Conservation (phyloP, 2,113 vertebrate genomes). For the Cyrtonyx montezumae region DNA sequence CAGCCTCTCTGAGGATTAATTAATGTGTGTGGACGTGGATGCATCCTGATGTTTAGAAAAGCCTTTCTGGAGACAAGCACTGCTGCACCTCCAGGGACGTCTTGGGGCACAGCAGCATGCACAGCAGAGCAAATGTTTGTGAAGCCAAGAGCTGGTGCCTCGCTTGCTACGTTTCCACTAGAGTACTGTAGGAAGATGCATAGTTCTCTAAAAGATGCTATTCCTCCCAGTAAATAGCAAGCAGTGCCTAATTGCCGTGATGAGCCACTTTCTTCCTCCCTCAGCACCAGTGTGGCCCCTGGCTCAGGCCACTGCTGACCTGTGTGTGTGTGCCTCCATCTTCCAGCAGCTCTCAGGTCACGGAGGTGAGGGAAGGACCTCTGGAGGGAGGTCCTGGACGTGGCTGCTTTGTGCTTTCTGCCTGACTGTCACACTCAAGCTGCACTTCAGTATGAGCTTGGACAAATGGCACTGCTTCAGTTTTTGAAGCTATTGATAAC, state of each 20-base stretch:
- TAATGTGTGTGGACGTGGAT: not conserved
- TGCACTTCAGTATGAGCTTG: not conserved
- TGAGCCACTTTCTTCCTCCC: not conserved
- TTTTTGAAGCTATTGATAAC: not conserved
- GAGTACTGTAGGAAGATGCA: not conserved
- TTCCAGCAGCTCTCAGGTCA: not conserved
- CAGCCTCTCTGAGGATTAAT: not conserved
- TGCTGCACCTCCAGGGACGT: not conserved
- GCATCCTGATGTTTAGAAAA: not conserved
- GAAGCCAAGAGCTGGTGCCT: not conserved
- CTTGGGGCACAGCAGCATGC: too few species aligned
- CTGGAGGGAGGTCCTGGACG: not conserved
- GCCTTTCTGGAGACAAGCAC: not conserved
- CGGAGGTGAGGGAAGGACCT: not conserved
- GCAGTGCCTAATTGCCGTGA: accelerated
- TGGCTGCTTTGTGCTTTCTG: not conserved
- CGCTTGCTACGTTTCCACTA: not conserved
- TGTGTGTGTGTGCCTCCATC: not conserved
- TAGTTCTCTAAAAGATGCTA: not conserved
- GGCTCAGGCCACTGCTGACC: not conserved
- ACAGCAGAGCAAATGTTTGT: not conserved
- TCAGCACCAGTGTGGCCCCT: accelerated
- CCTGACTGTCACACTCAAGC: not conserved
- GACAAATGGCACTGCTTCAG: constrained; percentile 5
- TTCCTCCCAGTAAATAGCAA: not conserved